phyloP scores from a whole-genome alignment of 1,140 invertebrate species.

The Drosophila paulistorum region DNA sequence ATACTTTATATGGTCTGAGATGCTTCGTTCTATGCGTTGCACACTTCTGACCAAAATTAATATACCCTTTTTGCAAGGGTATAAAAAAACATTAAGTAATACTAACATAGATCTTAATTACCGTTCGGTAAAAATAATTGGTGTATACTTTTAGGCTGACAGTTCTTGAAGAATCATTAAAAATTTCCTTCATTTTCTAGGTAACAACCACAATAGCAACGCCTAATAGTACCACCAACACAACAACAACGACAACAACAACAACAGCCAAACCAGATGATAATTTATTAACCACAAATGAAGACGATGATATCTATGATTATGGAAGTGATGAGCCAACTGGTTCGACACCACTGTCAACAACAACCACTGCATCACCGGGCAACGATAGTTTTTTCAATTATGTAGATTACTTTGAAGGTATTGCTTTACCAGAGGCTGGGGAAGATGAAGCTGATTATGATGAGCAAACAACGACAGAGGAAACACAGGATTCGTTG shows the following conservation, averaged over 20 bases:
- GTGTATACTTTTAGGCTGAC: not conserved
- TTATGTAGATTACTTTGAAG: slow-evolving; percentile 70
- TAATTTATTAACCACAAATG: slow-evolving; percentile 25
- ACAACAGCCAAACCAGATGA: slow-evolving; percentile 21
- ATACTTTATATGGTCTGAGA: too few relatives aligned
- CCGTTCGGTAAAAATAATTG: too few relatives aligned
- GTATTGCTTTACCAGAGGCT: slow-evolving; percentile 33
- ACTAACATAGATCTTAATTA: too few relatives aligned
- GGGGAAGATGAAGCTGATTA: slow-evolving; percentile 29
- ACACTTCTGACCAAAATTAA: too few relatives aligned
- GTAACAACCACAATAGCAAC: slow-evolving; percentile 3
- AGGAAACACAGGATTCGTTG: slow-evolving; percentile 54
- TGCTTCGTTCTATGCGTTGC: too few relatives aligned
- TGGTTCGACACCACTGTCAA: slow-evolving; percentile 35
- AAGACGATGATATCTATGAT: slow-evolving; percentile 45
- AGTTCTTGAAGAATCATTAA: not conserved
- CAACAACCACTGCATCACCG: slow-evolving; percentile 59
- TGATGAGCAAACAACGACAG: slow-evolving; percentile 37
- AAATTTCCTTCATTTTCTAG: not conserved
- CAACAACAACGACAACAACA: not conserved
- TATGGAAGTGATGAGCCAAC: slow-evolving; percentile 60
- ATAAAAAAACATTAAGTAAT: not conserved
- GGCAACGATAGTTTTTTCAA: slow-evolving; percentile 66
- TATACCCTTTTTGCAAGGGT: too few relatives aligned
- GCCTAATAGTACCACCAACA: not conserved